Evolutionary conservation across 1,140 invertebrate genomes (phyloP), one percentile per base, ranked within the genome.

Genomic region (Hylaeus volcanicus): DNA sequence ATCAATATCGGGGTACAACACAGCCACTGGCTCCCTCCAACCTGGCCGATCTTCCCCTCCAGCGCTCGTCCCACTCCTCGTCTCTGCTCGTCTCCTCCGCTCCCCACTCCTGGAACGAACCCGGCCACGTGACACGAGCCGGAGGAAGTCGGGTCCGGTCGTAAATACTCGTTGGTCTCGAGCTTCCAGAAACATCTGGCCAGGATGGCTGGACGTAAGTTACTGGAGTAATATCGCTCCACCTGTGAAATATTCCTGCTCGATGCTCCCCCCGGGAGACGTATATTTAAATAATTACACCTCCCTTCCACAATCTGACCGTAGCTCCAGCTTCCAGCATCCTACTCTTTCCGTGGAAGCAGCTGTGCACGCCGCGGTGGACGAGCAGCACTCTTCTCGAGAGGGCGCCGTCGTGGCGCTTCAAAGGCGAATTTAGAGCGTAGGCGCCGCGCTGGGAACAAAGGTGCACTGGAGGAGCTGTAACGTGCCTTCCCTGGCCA

Each of bases 221-320:
- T 90, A 91, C 86, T 86, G 87, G 81, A 83, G 84, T 90, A 91
- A 91, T 91, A 90, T 91, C 86, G 88, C 86, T 58, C 66, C 64
- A 83, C 70, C 86, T 73, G 86, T 88, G 87, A 90, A 89, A 90
- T 90, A 91, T 90, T 89, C 83, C 76, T 55, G 79, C 84, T 83
- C 82, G 85, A 86, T 74, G 69, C 81, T 86, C 76, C 69, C 85
- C 73, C 58, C 39, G 72, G 73, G 55, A 73, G 74, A 81, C 85
- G 82, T 89, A 89, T 87, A 86, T 85, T 88, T 89, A 85, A 89
- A 88, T 88, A 90, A 90, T 88, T 82, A 86, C 75, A 78, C 80
- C 78, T 70, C 64, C 64, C 43, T 66, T 75, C 41, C 37, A 11
- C 58, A 2, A 9, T 15, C 45, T 6, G 48, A 41, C 53, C 79